These are phyloP conservation scores for Argya squamiceps DNA, from an alignment of 2,797 vertebrate genomes.

Conservation along the genomic window DNA sequence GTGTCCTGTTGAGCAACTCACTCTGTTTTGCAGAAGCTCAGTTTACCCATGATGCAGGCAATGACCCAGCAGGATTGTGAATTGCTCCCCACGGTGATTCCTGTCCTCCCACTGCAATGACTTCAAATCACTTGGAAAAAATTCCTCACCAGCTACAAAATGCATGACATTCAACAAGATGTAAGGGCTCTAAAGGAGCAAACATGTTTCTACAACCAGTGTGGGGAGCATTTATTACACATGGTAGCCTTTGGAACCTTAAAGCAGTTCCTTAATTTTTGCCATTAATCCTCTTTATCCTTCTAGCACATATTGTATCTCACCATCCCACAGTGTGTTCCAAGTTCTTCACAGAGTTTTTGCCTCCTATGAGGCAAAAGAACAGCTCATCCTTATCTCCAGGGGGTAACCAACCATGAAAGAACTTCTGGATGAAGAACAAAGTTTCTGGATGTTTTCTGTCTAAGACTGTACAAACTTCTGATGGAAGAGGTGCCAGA, in stretches of 20 bases:
- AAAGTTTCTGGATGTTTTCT: neutral
- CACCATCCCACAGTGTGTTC: neutral
- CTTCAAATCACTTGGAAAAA: neutral
- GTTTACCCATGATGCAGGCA: neutral
- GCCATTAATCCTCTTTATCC: neutral
- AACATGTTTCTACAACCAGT: neutral
- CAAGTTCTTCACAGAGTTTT: neutral
- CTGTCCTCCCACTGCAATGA: neutral
- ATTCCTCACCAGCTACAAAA: neutral
- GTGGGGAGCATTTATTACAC: neutral
- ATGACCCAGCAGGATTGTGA: neutral
- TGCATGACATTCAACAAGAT: neutral
- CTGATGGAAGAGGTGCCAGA: conserved; percentile 14
- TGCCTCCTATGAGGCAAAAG: neutral
- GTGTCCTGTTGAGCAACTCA: neutral
- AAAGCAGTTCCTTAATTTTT: neutral
- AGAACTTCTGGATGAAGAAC: neutral
- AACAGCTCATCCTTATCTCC: neutral
- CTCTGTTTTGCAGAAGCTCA: neutral
- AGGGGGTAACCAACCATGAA: neutral
- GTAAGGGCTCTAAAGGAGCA: neutral
- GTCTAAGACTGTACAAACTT: neutral
- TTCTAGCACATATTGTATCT: neutral
- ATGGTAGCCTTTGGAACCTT: neutral
- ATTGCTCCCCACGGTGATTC: neutral